Conservation (phyloP, 2,797 vertebrate species). For the Carcharodon carcharias region DNA sequence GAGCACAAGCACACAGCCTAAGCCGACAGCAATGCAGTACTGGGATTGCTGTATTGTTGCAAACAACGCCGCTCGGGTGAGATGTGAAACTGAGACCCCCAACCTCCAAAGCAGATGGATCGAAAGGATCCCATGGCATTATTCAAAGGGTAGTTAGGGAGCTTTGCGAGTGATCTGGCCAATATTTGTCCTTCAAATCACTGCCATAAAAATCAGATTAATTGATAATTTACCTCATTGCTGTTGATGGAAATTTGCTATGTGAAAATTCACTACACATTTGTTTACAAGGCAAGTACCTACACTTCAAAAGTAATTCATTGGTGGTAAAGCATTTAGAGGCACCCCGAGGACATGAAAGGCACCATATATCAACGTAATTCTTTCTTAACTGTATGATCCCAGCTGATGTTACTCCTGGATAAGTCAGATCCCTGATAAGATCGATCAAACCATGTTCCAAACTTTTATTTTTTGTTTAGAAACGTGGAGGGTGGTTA, state of each 20-base stretch:
- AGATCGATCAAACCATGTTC: too few species aligned
- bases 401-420: too few species aligned
- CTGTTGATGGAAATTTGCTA: background rate
- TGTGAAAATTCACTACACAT: background rate
- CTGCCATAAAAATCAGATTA: background rate
- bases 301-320: background rate
- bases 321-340: background rate
- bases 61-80: background rate
- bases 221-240: background rate
- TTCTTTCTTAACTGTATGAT: background rate
- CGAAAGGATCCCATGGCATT: background rate
- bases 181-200: background rate
- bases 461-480: too few species aligned
- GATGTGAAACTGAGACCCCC: background rate
- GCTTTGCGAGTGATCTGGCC: background rate
- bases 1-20: background rate
- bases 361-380: background rate
- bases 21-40: background rate
- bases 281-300: background rate
- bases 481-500: too few species aligned
- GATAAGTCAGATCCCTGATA: too few species aligned
- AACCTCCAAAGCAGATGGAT: background rate
- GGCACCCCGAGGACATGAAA: background rate
- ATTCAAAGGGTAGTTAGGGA: background rate
- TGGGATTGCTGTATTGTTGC: background rate